Evolutionary conservation across 1,140 invertebrate genomes (phyloP).

Genomic region (Philaenus spumarius): DNA sequence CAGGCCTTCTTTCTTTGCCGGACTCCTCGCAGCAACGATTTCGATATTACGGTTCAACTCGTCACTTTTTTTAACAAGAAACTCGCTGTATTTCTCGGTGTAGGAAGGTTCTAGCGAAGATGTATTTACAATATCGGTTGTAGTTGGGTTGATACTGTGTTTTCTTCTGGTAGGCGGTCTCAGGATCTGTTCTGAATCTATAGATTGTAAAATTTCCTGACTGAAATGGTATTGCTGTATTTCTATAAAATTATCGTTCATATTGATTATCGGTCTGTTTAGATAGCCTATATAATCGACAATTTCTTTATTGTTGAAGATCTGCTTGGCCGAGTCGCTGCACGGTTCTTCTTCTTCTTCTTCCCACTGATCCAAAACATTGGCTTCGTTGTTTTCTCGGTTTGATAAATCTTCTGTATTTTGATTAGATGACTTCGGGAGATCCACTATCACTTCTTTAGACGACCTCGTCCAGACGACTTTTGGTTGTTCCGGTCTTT

Average conservation of each 20-base stretch:
- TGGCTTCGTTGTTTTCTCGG: neutral
- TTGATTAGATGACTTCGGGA: no score
- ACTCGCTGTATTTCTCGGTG: slow-evolving; percentile 8
- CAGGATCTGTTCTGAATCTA: neutral
- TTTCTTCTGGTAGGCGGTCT: slow-evolving; percentile 7
- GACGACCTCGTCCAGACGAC: neutral
- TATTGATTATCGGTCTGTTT: slow-evolving; percentile 10
- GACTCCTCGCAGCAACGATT: neutral
- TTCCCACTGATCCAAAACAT: neutral
- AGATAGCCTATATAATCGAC: slow-evolving; percentile 6
- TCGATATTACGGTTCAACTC: neutral
- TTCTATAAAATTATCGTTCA: slow-evolving; percentile 17
- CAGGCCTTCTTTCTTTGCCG: neutral
- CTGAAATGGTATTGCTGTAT: slow-evolving; percentile 11
- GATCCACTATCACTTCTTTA: neutral
- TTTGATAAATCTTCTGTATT: neutral
- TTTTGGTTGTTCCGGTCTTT: neutral
- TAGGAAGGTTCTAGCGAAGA: neutral
- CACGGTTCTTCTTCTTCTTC: neutral
- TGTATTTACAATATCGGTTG: slow-evolving; percentile 3
- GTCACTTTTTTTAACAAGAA: slow-evolving; percentile 6
- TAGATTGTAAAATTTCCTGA: neutral
- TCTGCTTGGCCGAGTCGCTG: neutral
- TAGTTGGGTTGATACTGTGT: neutral
- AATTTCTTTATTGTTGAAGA: slow-evolving; percentile 4